Evolutionary conservation across 2,888 invertebrate genomes (phyloP), one percentile per base, ranked within the genome.

Genomic region (Julus scanicus): DNA sequence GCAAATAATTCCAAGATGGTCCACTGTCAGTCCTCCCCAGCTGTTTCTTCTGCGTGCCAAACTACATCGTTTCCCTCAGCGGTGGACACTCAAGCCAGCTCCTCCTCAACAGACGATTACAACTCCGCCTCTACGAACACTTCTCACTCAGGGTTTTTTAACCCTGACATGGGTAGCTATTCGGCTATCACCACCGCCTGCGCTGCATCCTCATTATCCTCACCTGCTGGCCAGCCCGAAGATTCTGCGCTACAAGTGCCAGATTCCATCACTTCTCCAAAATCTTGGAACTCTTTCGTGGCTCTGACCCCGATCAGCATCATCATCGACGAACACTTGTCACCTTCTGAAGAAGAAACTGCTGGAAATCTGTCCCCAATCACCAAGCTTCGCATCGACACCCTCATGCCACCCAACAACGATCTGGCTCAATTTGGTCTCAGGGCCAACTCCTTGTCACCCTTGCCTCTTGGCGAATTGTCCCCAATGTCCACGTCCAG

Each of bases 401-500:
- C 15, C 39, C 84, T 40, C 84, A 84, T 84, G 84, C 84, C 84
- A 5, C 84, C 84, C 39, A 84, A 44, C 11, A 84, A 84, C 84
- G 84, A 84, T 39, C 84, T 84, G 84, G 44, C 44, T 1, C 84
- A 84, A 6, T 84, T 84, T 37, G 84, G 40, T 40, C 39, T 39
- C 11, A 39, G 39, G 39, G 84, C 37, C 40, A 84, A 84, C n/a
- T 84, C 84, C 44, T 84, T 84, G 84, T 84, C 84, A 4, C 84
- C 84, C 5, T 84, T 84, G 84, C 84, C 84, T 11, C 40, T 84
- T 8, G 84, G 84, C 84, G 84, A 84, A 8, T 9, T 84, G 20
- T 84, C 84, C 13, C 84, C 84, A 44, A 84, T 40, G 84, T 84
- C 84, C 84, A 84, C 44, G 1, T 84, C 84, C n/a, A 84, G 84